Evolutionary conservation across 2,113 vertebrate genomes (phyloP).

Genomic region (Apistogramma diplotaenia): DNA sequence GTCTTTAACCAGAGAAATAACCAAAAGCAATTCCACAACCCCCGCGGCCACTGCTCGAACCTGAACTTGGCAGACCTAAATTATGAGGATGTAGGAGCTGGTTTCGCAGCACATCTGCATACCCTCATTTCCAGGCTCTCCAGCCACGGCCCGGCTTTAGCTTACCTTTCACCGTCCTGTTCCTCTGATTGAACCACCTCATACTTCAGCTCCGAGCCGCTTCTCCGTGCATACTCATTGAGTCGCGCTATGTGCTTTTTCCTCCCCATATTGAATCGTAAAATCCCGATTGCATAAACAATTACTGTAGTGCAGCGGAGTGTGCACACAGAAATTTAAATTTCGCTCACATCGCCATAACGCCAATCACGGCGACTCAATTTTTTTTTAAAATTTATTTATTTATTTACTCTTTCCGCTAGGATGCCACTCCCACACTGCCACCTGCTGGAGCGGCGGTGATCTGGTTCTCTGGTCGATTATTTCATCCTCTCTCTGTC

Average conservation of each 20-base stretch:
- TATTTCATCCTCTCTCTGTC: no score
- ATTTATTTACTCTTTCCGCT: background rate
- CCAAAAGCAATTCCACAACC: no score
- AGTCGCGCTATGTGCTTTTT: background rate
- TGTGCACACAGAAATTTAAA: background rate
- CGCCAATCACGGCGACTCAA: rapidly evolving
- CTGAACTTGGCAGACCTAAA: background rate
- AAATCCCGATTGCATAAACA: no score
- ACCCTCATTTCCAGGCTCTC: background rate
- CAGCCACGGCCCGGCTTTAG: background rate
- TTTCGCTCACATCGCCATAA: background rate
- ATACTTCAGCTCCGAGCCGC: background rate
- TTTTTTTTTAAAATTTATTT: no score
- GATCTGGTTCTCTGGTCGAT: no score
- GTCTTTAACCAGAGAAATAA: no score
- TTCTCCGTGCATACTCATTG: rapidly evolving
- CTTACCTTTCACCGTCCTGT: background rate
- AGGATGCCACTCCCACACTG: background rate
- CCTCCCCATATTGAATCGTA: background rate
- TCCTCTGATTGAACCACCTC: rapidly evolving
- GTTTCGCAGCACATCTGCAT: background rate
- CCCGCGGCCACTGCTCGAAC: no score
- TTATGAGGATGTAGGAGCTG: background rate
- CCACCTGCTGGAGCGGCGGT: background rate
- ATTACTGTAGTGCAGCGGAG: no score